Conservation (phyloP, 2,888 invertebrate genomes). For the Panorpa germanica region DNA sequence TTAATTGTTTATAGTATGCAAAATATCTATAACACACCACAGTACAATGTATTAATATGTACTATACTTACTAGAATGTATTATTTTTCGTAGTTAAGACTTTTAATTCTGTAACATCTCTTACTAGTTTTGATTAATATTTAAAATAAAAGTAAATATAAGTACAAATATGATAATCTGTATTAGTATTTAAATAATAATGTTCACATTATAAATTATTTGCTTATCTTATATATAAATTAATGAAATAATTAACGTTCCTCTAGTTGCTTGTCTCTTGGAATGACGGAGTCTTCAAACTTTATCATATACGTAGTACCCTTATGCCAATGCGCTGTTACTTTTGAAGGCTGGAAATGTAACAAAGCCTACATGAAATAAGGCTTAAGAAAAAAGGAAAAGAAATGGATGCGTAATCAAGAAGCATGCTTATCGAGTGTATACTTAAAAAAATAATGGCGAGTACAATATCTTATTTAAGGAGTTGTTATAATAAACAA, state of each 20-base stretch:
- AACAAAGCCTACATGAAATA: slow-evolving; percentile 9
- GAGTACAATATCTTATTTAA: slow-evolving; percentile 1
- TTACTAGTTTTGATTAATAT: not conserved
- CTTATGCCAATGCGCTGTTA: slow-evolving; percentile 98
- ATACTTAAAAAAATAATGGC: not conserved
- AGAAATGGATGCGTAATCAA: slow-evolving; percentile 1
- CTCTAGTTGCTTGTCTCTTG: slow-evolving; percentile 79
- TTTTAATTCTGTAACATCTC: no score
- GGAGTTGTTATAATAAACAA: slow-evolving; percentile 7
- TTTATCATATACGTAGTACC: slow-evolving; percentile 99
- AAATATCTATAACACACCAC: no score
- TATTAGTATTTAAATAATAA: slow-evolving; percentile 6
- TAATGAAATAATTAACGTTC: slow-evolving; percentile 39
- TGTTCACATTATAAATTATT: slow-evolving; percentile 4
- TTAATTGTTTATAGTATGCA: no score
- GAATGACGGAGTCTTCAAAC: slow-evolving; percentile 84
- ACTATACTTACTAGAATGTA: no score
- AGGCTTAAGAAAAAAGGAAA: slow-evolving; percentile 10
- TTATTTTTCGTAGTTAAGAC: no score
- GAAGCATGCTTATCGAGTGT: no score
- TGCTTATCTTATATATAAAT: slow-evolving; percentile 8
- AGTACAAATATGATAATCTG: slow-evolving; percentile 5
- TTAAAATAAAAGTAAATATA: slow-evolving; percentile 2
- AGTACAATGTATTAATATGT: no score
- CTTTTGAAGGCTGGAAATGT: slow-evolving; percentile 79